A percentile compares a stretch with the other conserved stretches of the same genome.
phyloP scores from a whole-genome alignment of 2,113 vertebrate genomes.

The Ameiurus melas region DNA sequence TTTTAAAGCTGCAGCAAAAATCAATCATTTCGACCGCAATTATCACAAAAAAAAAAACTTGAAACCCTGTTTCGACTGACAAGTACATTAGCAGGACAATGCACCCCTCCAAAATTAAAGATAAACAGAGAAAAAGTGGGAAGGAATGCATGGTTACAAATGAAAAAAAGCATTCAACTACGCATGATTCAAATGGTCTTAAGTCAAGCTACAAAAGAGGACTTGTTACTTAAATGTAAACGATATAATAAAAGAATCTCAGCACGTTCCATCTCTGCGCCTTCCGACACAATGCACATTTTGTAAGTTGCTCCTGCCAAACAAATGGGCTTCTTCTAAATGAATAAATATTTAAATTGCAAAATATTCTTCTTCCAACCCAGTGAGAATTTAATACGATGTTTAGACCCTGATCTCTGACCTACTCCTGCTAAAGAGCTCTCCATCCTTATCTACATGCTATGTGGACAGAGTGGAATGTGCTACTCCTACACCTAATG shows the following conservation, averaged over 20 bases:
- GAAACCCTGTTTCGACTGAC: no score
- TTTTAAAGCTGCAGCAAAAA: no score
- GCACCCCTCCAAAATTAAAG: neutral
- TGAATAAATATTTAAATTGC: constrained; percentile 9
- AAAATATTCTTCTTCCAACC: constrained; percentile 3
- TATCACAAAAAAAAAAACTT: no score
- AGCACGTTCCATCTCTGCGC: neutral
- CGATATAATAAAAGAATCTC: neutral
- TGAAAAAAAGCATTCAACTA: neutral
- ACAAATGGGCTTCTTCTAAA: neutral
- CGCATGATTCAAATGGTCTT: no score
- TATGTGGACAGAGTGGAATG: constrained; percentile 59
- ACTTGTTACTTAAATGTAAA: neutral
- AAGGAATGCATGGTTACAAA: neutral
- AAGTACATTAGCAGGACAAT: neutral
- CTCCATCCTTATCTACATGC: constrained; percentile 59
- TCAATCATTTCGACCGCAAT: no score
- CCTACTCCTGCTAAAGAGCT: constrained; percentile 47
- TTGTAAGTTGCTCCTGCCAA: neutral
- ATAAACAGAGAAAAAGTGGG: neutral
- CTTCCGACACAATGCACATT: neutral
- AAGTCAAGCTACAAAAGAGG: neutral
- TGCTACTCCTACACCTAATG: constrained; percentile 36
- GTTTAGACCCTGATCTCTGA: constrained; percentile 60
- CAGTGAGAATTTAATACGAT: constrained; percentile 45